Base-by-base conservation (phyloP, 2,113 vertebrate species). In the Macheiramphus alcinus region DNA sequence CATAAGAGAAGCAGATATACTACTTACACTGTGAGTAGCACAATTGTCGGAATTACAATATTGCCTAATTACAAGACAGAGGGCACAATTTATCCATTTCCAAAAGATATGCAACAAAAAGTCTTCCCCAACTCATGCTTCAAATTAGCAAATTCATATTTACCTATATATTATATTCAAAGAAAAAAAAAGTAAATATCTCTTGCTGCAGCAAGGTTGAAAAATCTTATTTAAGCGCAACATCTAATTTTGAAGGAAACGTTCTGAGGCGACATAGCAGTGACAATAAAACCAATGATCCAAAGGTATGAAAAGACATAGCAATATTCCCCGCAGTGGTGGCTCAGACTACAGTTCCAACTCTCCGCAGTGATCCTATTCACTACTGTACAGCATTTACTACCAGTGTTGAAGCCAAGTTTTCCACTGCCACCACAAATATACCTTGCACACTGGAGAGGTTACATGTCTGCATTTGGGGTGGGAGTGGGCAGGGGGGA, bases 261-360 rank as follows among this genome's bases (percentile, higher is more conserved):
- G 1, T 70, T 81, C 68, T 29, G 42, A 88, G 20, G 68, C 7
- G 4, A 78, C 38, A n/a, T 0, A 83, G 53, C 27, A 74, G 75
- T 2, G 2, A 52, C 43, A 81, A n/a, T 38, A 92, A 90, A 83
- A 59, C 43, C 38, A 75, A 72, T 8, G 73, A 74, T 58, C 42
- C 42, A 78, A 42, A 1, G 0, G 50, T 9, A 50, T 22, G 17
- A 16, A 83, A 66, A 88, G 65, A 52, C 1, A 0, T 1, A 38
- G 40, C 15, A 22, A 18, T n/a, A 52, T 11, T 71, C 32, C 56
- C 43, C 2, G 12, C 50, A 47, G 76, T 0, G 25, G 43, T 40
- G 40, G 42, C 45, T 92, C n/a, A 68, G n/a, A 29, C 52, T 67
- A 17, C 38, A 29, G 40, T 19, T 82, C 36, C 13, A 80, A 50